phyloP scores from a whole-genome alignment of 2,797 vertebrate genomes.

The Myotis pilosus region DNA sequence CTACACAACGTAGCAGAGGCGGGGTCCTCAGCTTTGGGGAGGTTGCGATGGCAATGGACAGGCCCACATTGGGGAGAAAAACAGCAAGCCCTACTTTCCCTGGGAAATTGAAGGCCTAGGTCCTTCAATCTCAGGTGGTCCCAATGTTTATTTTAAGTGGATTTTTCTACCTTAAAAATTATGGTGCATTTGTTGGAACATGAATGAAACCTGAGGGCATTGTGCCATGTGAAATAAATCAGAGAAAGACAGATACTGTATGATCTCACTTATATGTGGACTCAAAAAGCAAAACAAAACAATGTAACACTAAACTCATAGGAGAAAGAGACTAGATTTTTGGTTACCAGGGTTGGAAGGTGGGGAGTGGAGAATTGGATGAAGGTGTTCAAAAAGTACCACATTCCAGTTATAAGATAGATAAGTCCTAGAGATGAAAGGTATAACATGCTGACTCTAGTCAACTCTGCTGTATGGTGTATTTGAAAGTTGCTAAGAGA shows the following conservation, averaged over 20 bases:
- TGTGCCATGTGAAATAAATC: background rate
- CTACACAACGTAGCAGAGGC: background rate
- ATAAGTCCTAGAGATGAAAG: too few species aligned
- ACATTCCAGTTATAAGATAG: background rate
- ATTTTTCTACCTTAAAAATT: background rate
- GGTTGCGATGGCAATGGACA: background rate
- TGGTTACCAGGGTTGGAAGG: background rate
- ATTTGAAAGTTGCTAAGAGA: background rate
- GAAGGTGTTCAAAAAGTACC: background rate
- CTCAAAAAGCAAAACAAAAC: background rate
- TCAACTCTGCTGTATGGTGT: background rate
- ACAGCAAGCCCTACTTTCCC: background rate
- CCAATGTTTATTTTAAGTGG: background rate
- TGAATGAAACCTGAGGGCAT: background rate
- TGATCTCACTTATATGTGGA: background rate
- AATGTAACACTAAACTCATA: background rate
- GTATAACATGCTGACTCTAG: too few species aligned
- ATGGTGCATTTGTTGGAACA: background rate
- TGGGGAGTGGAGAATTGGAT: background rate
- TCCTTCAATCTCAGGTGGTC: background rate
- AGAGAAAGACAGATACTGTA: background rate
- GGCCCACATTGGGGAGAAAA: background rate
- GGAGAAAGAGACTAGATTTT: background rate
- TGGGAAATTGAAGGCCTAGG: background rate
- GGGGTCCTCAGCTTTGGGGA: background rate